Evolutionary conservation across 2,113 vertebrate genomes (phyloP).

Genomic region (Entosphenus tridentatus): DNA sequence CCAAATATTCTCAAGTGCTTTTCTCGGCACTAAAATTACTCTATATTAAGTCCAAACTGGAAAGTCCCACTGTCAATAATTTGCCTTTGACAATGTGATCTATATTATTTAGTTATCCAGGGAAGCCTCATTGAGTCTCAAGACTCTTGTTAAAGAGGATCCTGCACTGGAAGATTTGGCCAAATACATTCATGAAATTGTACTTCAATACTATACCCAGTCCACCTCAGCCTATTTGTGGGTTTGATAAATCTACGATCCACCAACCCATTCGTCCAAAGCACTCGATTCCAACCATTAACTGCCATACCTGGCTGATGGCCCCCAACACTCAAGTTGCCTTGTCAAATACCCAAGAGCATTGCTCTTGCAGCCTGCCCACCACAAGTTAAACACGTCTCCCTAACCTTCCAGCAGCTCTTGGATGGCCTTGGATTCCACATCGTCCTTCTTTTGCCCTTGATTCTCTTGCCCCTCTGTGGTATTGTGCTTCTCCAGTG

Average conservation of each 20-base stretch:
- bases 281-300: neutral
- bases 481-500: constrained; percentile 7
- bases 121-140: too few species aligned
- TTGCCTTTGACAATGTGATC: too few species aligned
- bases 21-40: neutral
- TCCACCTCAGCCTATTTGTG: neutral
- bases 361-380: neutral
- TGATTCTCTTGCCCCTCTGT: constrained; percentile 8
- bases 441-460: constrained; percentile 17
- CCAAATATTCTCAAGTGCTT: neutral
- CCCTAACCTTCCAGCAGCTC: constrained; percentile 47
- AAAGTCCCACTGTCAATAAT: too few species aligned
- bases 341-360: neutral
- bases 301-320: too few species aligned
- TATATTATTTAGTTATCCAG: too few species aligned
- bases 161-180: too few species aligned
- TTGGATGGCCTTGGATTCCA: constrained; percentile 47
- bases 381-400: neutral
- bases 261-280: neutral
- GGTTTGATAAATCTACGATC: neutral
- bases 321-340: neutral
- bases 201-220: neutral
- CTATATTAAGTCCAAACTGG: too few species aligned
- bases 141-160: too few species aligned
- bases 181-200: too few species aligned